These are phyloP conservation scores for Corythornis vintsioides DNA, from an alignment of 2,113 vertebrate species.

Conservation along the genomic window DNA sequence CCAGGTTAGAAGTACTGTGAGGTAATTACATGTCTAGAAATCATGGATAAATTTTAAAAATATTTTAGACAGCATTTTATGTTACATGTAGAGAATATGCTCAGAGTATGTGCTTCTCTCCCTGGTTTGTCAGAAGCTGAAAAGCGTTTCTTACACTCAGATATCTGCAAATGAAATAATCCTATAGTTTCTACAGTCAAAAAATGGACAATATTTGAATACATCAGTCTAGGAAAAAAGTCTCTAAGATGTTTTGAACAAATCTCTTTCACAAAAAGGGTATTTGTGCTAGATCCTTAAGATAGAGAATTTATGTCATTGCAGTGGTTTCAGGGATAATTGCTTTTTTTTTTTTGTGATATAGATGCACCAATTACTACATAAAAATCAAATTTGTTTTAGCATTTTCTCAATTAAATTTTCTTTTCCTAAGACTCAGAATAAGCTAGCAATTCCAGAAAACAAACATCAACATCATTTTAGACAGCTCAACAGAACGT, in stretches of 20 bases:
- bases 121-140: neutral
- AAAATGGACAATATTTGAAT: neutral
- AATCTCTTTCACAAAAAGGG: neutral
- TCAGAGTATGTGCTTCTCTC: neutral
- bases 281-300: neutral
- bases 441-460: neutral
- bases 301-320: neutral
- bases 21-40: neutral
- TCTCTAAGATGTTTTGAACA: neutral
- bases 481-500: neutral
- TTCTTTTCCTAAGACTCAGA: neutral
- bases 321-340: neutral
- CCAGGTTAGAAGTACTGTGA: neutral
- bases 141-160: neutral
- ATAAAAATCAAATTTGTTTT: constrained; percentile 30
- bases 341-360: neutral
- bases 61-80: neutral
- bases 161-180: neutral
- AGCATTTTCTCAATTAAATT: constrained; percentile 35
- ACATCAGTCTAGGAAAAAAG: neutral
- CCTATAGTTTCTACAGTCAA: neutral
- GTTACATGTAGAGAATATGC: neutral
- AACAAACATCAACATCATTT: neutral
- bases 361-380: constrained; percentile 6
- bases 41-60: neutral